phyloP scores from a whole-genome alignment of 2,888 invertebrate species.

The Eilema sororculum region DNA sequence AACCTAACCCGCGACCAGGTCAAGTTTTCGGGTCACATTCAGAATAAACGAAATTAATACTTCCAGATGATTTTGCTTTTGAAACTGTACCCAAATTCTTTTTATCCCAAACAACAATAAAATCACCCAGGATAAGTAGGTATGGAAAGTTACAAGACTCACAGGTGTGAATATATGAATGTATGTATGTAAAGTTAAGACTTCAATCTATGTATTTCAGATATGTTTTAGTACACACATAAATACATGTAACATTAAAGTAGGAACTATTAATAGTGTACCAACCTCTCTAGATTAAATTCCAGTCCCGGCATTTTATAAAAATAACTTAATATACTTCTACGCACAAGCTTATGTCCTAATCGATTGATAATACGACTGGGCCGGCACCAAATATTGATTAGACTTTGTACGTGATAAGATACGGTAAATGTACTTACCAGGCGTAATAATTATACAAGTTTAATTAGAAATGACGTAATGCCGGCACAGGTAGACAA shows the following conservation, averaged over 20 bases:
- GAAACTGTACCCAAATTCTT: no score
- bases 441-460: constrained; percentile 24
- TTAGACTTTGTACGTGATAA: constrained; percentile 36
- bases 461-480: constrained; percentile 46
- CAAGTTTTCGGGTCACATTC: no score
- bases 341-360: constrained; percentile 10
- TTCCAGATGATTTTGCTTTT: no score
- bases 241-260: neutral
- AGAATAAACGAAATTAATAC: no score
- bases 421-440: constrained; percentile 44
- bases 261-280: neutral
- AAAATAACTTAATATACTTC: neutral
- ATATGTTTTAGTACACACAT: no score
- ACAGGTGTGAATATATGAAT: no score
- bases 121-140: no score
- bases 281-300: constrained; percentile 13
- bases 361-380: constrained; percentile 29
- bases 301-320: constrained; percentile 22
- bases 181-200: no score
- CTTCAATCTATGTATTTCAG: no score
- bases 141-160: no score
- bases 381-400: constrained; percentile 28
- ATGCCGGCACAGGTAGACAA: constrained; percentile 34
- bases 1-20: no score
- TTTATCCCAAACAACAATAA: no score